A percentile compares a stretch with the other conserved stretches of the same genome.
These are phyloP conservation scores for Vollenhovia emeryi DNA, from an alignment of 1,140 invertebrate genomes.

Conservation along the genomic window DNA sequence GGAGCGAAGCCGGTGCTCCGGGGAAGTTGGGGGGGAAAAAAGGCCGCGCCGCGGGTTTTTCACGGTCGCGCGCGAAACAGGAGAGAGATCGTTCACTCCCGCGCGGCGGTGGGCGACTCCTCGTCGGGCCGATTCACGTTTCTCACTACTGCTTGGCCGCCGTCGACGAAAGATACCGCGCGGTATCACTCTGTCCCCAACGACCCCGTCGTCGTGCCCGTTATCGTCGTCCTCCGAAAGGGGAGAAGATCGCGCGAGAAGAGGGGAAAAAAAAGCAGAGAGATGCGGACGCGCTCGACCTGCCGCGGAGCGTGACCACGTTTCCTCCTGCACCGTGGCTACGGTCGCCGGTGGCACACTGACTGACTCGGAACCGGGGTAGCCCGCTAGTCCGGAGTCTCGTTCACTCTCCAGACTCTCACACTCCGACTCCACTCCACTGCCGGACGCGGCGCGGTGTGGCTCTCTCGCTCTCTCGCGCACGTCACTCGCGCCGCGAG, in stretches of 20 bases:
- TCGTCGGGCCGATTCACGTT: neutral
- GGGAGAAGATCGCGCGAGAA: neutral
- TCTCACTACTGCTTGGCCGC: neutral
- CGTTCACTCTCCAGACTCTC: constrained; percentile 77
- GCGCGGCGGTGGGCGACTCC: neutral
- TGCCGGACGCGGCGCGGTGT: constrained; percentile 65
- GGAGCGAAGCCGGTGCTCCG: too few relatives aligned
- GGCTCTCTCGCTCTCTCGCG: constrained; percentile 70
- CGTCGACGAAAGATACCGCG: neutral
- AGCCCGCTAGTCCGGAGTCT: constrained; percentile 83
- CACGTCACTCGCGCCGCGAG: constrained; percentile 40
- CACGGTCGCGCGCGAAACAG: constrained; percentile 3
- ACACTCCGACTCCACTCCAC: constrained; percentile 68
- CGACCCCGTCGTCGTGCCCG: neutral
- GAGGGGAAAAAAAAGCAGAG: constrained; percentile 16
- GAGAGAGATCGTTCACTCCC: neutral
- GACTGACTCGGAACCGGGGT: constrained; percentile 84
- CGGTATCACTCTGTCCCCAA: neutral
- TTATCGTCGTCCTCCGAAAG: constrained; percentile 21
- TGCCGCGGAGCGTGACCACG: constrained; percentile 69
- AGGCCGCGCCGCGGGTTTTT: constrained; percentile 6
- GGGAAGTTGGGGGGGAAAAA: neutral
- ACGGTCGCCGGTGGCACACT: constrained; percentile 84
- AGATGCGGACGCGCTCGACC: constrained; percentile 26
- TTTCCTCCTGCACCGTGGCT: constrained; percentile 68